Conservation (phyloP, 2,888 invertebrate species). For the Papilio elwesi region DNA sequence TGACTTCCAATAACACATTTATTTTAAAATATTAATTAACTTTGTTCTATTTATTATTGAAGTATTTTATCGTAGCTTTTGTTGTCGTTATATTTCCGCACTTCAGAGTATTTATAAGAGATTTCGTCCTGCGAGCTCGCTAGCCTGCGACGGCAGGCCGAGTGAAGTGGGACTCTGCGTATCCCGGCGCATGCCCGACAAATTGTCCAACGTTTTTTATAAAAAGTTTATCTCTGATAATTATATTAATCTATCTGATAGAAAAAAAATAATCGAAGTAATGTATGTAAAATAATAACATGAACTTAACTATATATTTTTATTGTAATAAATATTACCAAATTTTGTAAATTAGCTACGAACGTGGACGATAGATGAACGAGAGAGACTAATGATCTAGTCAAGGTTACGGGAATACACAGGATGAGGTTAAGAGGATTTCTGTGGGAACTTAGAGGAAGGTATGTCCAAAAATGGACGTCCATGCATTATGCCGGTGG, state of each 20-base stretch:
- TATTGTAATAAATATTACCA: neutral
- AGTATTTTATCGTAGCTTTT: neutral
- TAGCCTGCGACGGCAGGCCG: neutral
- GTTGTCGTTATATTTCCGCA: neutral
- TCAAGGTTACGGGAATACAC: no score
- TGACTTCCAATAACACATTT: no score
- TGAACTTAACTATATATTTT: neutral
- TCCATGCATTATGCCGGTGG: no score
- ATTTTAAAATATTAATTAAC: neutral
- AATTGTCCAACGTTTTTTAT: constrained; percentile 4
- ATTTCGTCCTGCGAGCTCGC: neutral
- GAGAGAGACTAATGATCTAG: no score
- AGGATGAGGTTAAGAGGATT: no score
- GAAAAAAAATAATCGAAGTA: neutral
- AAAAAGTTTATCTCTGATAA: constrained; percentile 6
- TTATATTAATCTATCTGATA: constrained; percentile 1
- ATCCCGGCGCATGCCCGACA: neutral
- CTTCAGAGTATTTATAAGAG: neutral
- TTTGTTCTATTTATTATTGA: neutral
- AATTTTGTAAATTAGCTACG: no score
- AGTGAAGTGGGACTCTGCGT: neutral
- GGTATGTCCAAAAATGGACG: no score
- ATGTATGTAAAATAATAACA: neutral
- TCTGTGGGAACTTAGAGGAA: no score
- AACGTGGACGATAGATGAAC: no score